phyloP scores from a whole-genome alignment of 1,140 invertebrate species.

The Ceratitis capitata region DNA sequence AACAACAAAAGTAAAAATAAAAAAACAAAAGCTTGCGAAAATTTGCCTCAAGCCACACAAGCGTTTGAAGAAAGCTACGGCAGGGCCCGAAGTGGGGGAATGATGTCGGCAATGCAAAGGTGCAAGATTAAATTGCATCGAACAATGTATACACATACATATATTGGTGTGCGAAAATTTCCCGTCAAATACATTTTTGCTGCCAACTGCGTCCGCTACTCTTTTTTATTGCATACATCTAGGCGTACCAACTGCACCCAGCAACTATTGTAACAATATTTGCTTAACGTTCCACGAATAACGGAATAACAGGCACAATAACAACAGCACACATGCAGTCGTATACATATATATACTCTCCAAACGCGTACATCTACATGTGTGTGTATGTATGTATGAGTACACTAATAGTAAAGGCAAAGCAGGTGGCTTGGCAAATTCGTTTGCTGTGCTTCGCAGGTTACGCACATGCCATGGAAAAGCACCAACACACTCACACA shows the following conservation, averaged over 20 bases:
- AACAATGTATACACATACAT: background rate
- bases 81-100: background rate
- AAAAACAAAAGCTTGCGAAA: background rate
- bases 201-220: background rate
- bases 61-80: too few relatives aligned
- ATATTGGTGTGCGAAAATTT: background rate
- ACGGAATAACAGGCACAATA: background rate
- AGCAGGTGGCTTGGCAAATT: background rate
- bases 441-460: background rate
- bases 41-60: too few relatives aligned
- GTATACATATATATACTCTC: too few relatives aligned
- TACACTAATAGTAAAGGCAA: background rate
- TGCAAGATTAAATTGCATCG: background rate
- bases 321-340: too few relatives aligned
- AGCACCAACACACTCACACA: too few relatives aligned
- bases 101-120: background rate
- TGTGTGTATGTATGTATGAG: background rate
- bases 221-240: conserved; percentile 19
- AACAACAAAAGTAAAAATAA: background rate
- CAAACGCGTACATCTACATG: background rate
- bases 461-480: background rate
- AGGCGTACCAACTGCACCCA: conserved; percentile 10
- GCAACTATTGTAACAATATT: conserved; percentile 23
- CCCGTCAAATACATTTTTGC: background rate
- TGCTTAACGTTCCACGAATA: background rate